Percentiles rank a stretch among this genome's conserved stretches.
Evolutionary conservation across 2,113 vertebrate species (phyloP).

Genomic region (Osmerus eperlanus): DNA sequence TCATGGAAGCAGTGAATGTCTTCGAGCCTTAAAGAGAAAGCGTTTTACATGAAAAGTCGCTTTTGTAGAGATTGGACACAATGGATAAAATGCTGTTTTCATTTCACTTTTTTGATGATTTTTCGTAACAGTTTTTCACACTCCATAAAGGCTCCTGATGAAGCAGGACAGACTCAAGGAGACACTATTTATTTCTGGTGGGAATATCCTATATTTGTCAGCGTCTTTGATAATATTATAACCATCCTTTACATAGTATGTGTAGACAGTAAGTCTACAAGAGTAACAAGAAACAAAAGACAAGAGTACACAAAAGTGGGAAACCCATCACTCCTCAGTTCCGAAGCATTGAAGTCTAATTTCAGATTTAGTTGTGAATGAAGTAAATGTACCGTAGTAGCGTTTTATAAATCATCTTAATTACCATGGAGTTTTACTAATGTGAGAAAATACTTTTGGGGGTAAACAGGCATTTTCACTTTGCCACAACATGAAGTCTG

Average conservation of each 20-base stretch:
- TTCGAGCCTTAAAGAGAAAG: not conserved
- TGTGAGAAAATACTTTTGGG: not conserved
- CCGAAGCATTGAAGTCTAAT: not conserved
- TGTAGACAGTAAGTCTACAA: not conserved
- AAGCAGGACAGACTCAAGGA: not conserved
- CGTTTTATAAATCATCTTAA: no score
- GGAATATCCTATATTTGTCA: constrained; percentile 14
- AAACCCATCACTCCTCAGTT: not conserved
- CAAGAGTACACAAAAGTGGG: not conserved
- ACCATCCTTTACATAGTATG: not conserved
- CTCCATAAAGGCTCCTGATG: not conserved
- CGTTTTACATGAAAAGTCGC: not conserved
- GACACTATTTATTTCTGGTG: not conserved
- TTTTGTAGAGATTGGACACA: not conserved
- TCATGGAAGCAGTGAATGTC: not conserved
- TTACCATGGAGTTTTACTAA: constrained; percentile 28
- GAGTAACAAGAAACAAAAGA: not conserved
- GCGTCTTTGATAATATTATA: not conserved
- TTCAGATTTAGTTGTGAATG: no score
- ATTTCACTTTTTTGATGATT: constrained; percentile 12
- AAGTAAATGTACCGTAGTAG: no score
- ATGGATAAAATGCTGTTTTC: constrained; percentile 28
- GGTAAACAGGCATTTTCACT: not conserved
- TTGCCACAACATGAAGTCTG: constrained; percentile 1
- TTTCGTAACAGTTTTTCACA: constrained; percentile 9